Base-by-base conservation (phyloP, 2,113 vertebrate species). In the Oryzias curvinotus region DNA sequence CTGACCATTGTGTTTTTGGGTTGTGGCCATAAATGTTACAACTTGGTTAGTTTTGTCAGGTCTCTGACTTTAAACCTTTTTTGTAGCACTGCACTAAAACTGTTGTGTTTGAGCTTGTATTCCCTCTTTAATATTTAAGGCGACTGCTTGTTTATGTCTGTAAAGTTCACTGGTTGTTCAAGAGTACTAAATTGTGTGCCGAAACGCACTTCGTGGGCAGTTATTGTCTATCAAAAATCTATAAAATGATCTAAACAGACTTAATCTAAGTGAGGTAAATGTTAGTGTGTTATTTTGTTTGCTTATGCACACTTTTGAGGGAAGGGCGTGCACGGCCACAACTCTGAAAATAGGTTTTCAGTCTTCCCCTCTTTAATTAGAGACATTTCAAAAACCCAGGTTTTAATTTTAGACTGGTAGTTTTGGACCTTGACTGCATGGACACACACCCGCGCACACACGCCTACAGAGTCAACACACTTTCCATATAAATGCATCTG, bases 351-450 rank as follows among this genome's bases (percentile, higher is more conserved):
- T 92, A 92, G 89, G 36, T 68, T 61, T 65, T 72, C 71, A 69
- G 73, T 88, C 83, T 87, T 87, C 82, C 88, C 75, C 84, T 89
- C 87, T 89, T 85, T 92, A 92, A 93, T 92, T 93, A 92, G 88
- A 92, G 90, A 88, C 84, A 85, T 92, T 91, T 89, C 78, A 86
- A 91, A 92, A 92, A 92, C 87, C 89, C 84, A 75, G 65, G 90
- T 91, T 91, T 92, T 88, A 92, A 92, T 93, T 93, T 93, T 92
- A 92, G 91, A 87, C 86, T 71, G 83, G 87, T 69, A 84, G 79
- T 83, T 89, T 86, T 78, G 76, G 85, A 80, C 77, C 77, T 78
- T 68, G 42, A 51, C 47, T 41, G 1, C 59, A 73, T 64, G 55
- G 67, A 55, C 63, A 68, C 19, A 64, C 57, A 59, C 45, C 52